Percentiles rank a stretch among this genome's conserved stretches.
phyloP scores from a whole-genome alignment of 2,113 vertebrate species.

The Platysternon megacephalum region DNA sequence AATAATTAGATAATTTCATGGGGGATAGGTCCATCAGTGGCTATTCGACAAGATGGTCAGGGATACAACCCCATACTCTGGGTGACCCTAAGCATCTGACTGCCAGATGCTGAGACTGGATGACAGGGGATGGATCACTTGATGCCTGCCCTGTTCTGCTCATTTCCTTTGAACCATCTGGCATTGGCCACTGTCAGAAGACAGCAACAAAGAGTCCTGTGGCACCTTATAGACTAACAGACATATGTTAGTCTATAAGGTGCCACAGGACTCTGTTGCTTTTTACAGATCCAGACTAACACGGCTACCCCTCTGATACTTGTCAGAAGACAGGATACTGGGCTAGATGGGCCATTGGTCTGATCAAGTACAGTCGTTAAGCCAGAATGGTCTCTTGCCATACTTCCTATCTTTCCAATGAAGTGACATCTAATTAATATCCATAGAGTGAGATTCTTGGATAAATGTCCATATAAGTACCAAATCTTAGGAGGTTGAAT shows the following conservation, averaged over 20 bases:
- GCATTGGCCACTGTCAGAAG: background rate
- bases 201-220: too few species aligned
- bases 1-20: background rate
- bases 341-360: background rate
- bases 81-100: background rate
- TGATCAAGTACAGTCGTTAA: background rate
- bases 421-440: background rate
- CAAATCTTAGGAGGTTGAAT: background rate
- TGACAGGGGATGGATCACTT: background rate
- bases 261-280: too few species aligned
- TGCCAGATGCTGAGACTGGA: background rate
- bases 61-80: background rate
- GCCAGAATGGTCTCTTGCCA: too few species aligned
- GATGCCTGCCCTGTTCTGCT: background rate
- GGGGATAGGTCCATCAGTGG: background rate
- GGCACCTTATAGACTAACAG: too few species aligned
- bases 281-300: too few species aligned
- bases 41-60: background rate
- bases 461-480: background rate
- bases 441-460: background rate
- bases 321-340: background rate
- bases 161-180: background rate
- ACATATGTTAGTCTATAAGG: too few species aligned
- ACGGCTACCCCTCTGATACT: too few species aligned
- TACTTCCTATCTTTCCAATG: too few species aligned